Conservation (phyloP, 1,140 invertebrate genomes). For the Sitophilus oryzae region DNA sequence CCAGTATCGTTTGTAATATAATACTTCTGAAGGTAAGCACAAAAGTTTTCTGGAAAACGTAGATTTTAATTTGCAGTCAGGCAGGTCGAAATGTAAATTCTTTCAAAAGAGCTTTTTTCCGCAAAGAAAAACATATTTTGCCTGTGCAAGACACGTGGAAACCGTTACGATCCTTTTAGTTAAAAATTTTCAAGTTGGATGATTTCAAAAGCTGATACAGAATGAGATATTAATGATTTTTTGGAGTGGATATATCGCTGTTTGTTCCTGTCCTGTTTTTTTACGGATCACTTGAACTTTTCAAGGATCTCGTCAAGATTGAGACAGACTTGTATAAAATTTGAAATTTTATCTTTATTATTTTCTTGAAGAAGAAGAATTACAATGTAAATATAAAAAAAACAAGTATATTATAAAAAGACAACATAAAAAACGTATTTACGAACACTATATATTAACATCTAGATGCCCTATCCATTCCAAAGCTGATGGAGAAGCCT, state of each 20-base stretch:
- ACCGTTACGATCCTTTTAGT: neutral
- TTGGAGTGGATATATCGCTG: neutral
- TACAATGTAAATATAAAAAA: too few relatives aligned
- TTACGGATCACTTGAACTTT: neutral
- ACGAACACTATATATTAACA: too few relatives aligned
- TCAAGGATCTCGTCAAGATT: neutral
- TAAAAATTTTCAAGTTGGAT: neutral
- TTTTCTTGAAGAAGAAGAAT: too few relatives aligned
- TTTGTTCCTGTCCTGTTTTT: neutral
- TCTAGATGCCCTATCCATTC: too few relatives aligned
- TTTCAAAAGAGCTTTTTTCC: neutral
- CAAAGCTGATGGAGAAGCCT: too few relatives aligned
- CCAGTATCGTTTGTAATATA: constrained; percentile 16
- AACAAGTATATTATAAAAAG: too few relatives aligned
- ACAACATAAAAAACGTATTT: too few relatives aligned
- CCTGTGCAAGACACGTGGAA: neutral
- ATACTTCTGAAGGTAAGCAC: constrained; percentile 15
- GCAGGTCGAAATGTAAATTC: neutral
- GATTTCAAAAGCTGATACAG: neutral
- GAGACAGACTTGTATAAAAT: too few relatives aligned
- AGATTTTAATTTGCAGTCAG: constrained; percentile 10
- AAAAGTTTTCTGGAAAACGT: constrained; percentile 14
- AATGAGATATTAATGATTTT: neutral
- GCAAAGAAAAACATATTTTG: neutral
- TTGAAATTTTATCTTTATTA: too few relatives aligned